These are phyloP conservation scores for Sebastes fasciatus DNA, from an alignment of 2,113 vertebrate genomes.

Conservation along the genomic window DNA sequence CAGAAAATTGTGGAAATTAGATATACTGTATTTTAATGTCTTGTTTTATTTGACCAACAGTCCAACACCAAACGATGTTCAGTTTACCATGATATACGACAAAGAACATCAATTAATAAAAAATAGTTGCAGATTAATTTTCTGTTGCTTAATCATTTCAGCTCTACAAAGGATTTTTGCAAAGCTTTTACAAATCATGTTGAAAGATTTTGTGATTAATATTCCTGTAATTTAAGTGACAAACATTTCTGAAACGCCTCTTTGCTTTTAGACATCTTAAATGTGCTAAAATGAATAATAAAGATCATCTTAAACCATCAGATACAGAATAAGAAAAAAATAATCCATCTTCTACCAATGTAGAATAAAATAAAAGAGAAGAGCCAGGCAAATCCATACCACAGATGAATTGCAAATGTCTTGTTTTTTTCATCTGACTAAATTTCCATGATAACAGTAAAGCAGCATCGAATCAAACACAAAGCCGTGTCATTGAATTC, in stretches of 20 bases:
- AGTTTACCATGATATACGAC: background rate
- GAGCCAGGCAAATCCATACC: background rate
- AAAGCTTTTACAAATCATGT: background rate
- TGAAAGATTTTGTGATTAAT: background rate
- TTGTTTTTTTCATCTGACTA: background rate
- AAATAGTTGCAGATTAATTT: background rate
- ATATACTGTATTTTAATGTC: background rate
- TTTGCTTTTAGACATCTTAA: background rate
- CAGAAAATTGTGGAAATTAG: background rate
- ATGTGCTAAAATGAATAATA: background rate
- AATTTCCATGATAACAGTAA: constrained; percentile 1
- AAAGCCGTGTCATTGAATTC: constrained; percentile 51
- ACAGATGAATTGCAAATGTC: background rate
- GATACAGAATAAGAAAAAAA: background rate
- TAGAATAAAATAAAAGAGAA: background rate
- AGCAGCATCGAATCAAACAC: constrained; percentile 46
- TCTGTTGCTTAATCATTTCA: background rate
- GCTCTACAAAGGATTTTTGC: background rate
- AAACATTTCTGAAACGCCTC: background rate
- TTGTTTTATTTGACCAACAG: background rate
- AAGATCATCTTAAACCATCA: background rate
- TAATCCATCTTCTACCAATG: background rate
- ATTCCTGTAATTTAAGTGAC: background rate
- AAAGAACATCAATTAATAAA: background rate
- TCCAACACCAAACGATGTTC: background rate